phyloP scores from a whole-genome alignment of 2,797 vertebrate species.

The Lates japonicus region DNA sequence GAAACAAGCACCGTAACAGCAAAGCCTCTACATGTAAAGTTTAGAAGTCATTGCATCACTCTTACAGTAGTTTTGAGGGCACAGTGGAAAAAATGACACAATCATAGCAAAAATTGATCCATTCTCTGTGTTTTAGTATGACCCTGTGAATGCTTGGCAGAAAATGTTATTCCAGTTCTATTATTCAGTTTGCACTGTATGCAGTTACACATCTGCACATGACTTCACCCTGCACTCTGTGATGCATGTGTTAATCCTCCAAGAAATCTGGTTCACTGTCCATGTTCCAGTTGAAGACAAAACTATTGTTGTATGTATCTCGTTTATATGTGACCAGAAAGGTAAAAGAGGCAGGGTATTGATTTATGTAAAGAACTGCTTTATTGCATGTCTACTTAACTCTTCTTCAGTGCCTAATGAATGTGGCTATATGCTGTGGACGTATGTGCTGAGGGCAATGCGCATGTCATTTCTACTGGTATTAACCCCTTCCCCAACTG shows the following conservation, averaged over 20 bases:
- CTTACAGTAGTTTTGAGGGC: background rate
- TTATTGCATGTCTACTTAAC: constrained; percentile 24
- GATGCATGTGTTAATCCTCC: background rate
- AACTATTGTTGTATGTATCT: background rate
- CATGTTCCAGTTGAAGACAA: background rate
- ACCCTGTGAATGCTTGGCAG: constrained; percentile 2
- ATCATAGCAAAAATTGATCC: background rate
- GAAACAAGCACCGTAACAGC: background rate
- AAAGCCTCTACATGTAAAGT: background rate
- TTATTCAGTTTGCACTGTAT: background rate
- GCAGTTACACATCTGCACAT: background rate
- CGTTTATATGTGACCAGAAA: constrained; percentile 14
- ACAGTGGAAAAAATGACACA: background rate
- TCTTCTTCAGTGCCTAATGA: constrained; percentile 42
- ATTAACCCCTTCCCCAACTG: background rate
- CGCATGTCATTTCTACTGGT: background rate
- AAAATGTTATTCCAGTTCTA: constrained; percentile 5
- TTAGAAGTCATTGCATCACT: background rate
- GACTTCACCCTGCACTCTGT: background rate
- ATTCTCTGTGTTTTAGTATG: constrained; percentile 6
- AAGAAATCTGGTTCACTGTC: background rate
- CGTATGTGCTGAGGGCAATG: background rate
- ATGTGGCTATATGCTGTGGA: constrained; percentile 19
- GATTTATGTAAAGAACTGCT: constrained; percentile 54
- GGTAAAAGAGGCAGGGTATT: constrained; percentile 34